Evolutionary conservation across 2,888 invertebrate species (phyloP).

Genomic region (Scaptomyza cyrtandrae): DNA sequence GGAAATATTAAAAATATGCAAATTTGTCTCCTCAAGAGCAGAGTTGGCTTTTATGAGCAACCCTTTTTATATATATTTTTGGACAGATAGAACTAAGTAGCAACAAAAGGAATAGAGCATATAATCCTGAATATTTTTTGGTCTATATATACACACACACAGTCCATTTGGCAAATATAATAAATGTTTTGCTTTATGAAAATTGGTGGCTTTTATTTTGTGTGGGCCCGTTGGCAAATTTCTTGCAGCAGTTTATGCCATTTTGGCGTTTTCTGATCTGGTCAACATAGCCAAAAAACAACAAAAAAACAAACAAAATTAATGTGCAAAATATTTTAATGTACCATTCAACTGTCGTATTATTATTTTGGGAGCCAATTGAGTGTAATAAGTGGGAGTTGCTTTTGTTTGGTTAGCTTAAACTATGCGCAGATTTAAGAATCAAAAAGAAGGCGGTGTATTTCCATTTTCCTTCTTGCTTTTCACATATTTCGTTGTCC

Average conservation of each 20-base stretch:
- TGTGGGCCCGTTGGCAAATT: slow-evolving; percentile 47
- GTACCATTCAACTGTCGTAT: slow-evolving; percentile 48
- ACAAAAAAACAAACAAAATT: slow-evolving; percentile 45
- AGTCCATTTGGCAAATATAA: slow-evolving; percentile 75
- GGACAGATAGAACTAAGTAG: slow-evolving; percentile 41
- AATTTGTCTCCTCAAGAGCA: slow-evolving; percentile 60
- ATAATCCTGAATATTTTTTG: slow-evolving; percentile 48
- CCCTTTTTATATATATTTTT: slow-evolving; percentile 60
- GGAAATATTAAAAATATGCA: slow-evolving; percentile 77
- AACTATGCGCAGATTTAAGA: slow-evolving; percentile 1
- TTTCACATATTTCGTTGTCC: slow-evolving; percentile 13
- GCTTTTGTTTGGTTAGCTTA: not conserved
- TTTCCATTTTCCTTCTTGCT: not conserved
- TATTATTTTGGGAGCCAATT: slow-evolving; percentile 37
- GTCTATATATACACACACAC: slow-evolving; percentile 26
- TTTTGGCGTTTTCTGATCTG: slow-evolving; percentile 52
- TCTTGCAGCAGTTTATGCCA: slow-evolving; percentile 33
- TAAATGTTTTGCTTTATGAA: slow-evolving; percentile 70
- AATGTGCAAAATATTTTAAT: slow-evolving; percentile 74
- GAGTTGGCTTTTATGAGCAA: slow-evolving; percentile 57
- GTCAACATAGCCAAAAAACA: slow-evolving; percentile 44
- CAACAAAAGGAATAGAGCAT: slow-evolving; percentile 32
- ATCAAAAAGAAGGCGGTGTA: not conserved
- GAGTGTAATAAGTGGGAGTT: slow-evolving; percentile 50
- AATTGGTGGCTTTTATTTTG: slow-evolving; percentile 49